phyloP scores from a whole-genome alignment of 37 sponge, comb jelly and placozoan species.

The Chondrosia reniformis region DNA sequence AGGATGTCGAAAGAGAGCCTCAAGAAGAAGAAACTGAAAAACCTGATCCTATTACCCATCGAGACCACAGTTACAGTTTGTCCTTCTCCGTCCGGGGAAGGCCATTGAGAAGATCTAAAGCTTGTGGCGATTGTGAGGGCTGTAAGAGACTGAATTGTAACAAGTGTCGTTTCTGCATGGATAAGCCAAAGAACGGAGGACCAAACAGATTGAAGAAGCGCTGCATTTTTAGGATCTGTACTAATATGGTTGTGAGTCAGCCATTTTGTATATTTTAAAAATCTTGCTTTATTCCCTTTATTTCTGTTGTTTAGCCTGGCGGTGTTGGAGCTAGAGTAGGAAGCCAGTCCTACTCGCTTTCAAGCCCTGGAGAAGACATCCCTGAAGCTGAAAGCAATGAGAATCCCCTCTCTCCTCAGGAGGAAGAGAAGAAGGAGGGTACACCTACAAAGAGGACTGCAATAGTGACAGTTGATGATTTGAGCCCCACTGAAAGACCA shows the following conservation, averaged over 20 bases:
- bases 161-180: conserved; percentile 53
- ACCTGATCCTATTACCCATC: neutral
- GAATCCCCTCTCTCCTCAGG: neutral
- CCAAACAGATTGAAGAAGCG: conserved; percentile 64
- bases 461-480: conserved; percentile 20
- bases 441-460: neutral
- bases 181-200: conserved; percentile 72
- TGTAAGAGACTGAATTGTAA: conserved; percentile 60
- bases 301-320: neutral
- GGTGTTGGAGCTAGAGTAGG: too few species aligned
- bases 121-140: conserved; percentile 44
- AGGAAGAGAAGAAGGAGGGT: neutral
- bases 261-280: neutral
- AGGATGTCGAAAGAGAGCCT: neutral
- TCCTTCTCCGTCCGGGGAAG: neutral
- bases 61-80: conserved; percentile 10
- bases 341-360: neutral
- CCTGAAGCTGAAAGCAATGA: neutral
- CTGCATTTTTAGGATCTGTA: conserved; percentile 43
- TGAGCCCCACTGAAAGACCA: neutral
- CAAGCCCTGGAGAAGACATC: neutral
- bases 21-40: neutral
- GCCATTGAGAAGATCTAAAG: conserved; percentile 14
- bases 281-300: neutral
- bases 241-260: conserved; percentile 47